These are phyloP conservation scores for Apodemia hepburni DNA, from an alignment of 2,888 invertebrate species.

Conservation along the genomic window DNA sequence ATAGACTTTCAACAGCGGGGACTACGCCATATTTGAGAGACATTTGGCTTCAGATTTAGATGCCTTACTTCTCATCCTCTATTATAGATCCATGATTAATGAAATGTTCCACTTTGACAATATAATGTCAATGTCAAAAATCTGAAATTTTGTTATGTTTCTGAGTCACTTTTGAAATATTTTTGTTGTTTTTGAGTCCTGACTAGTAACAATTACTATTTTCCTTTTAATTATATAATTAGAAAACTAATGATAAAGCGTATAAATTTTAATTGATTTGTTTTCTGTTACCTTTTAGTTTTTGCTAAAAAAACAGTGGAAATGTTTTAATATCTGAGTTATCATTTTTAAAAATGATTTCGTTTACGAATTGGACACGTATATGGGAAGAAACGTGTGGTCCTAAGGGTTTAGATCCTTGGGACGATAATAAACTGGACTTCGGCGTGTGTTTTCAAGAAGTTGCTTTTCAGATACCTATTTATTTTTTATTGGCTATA, in stretches of 20 bases:
- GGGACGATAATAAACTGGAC: constrained; percentile 85
- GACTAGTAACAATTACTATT: background rate
- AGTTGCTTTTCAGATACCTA: constrained; percentile 88
- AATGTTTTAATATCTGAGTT: constrained; percentile 16
- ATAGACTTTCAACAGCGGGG: no score
- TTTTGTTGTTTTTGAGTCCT: no score
- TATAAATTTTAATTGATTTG: constrained; percentile 3
- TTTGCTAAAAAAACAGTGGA: constrained; percentile 17
- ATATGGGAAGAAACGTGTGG: constrained; percentile 90
- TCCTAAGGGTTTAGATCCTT: constrained; percentile 84
- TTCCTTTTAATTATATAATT: background rate
- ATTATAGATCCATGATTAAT: no score
- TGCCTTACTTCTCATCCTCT: no score
- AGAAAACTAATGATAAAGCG: background rate
- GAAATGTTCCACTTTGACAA: no score
- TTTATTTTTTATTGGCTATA: constrained; percentile 85
- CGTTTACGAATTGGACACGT: constrained; percentile 68
- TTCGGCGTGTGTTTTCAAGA: constrained; percentile 93
- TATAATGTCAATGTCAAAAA: no score
- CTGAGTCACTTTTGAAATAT: no score
- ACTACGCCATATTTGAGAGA: no score
- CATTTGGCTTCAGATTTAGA: no score
- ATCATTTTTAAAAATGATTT: constrained; percentile 36
- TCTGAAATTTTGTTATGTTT: no score
- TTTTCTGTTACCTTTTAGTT: background rate